Base-by-base conservation (phyloP, 2,113 vertebrate genomes). In the Anseranas semipalmata region DNA sequence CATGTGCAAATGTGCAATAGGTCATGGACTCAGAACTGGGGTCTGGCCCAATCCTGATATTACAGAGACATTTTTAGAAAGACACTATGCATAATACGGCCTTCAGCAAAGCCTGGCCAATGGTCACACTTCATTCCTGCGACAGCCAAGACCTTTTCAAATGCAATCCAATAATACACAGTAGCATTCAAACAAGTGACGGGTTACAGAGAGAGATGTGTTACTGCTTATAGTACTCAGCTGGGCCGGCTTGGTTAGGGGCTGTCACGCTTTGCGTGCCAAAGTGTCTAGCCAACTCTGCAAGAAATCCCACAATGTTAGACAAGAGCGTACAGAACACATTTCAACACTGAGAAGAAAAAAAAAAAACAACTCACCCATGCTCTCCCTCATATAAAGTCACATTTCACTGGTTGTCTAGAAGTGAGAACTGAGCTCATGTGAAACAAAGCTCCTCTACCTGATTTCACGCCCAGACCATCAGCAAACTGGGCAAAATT, bases 91-190 rank as follows among this genome's bases (percentile, higher is more conserved):
- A 95, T 93, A 94, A 48, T 15, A 65, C 62, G 12, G 92, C 90
- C 96, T 60, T 93, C 92, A 85, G 96, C 93, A 48, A 80, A 90
- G 93, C 90, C 92, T 2, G 37, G 92, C 91, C 96, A 96, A 89
- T 39, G 89, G 95, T 97, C 95, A 97, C 96, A 97, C 97, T 96
- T 97, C 96, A 96, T 95, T 95, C 89, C 93, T 85, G 91, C 1
- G 45, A 94, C 93, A 94, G 96, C 95, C 94, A 95, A 96, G 96
- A 65, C 95, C 97, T 95, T 89, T 80, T 82, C 95, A 35, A 93
- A 87, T 21, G 93, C 95, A 93, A 94, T 86, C 90, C 96, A 92
- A 82, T 97, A 96, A 93, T 91, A 95, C 95, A 96, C 96, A 96
- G 96, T 95, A 97, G 96, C 97, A 91, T 93, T 96, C 43, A 25